A percentile compares a stretch with the other conserved stretches of the same genome.
These are phyloP conservation scores for Ovibos moschatus DNA, from an alignment of 2,113 vertebrate genomes.

Conservation along the genomic window DNA sequence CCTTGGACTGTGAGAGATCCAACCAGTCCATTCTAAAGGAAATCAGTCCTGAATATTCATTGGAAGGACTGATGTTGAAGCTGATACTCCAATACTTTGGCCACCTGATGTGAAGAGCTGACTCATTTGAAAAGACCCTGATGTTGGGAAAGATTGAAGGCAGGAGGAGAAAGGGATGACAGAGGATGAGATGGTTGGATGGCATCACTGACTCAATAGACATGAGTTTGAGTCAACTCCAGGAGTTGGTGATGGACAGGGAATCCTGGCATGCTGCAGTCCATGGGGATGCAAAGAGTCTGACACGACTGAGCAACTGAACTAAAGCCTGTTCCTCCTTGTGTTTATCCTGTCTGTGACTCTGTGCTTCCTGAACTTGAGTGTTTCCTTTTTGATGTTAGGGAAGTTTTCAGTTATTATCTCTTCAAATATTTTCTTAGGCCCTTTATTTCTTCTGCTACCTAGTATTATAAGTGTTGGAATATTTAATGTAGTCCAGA, in stretches of 20 bases:
- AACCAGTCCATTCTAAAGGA: neutral
- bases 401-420: neutral
- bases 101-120: neutral
- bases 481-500: neutral
- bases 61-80: neutral
- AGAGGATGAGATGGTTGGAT: neutral
- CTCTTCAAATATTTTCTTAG: neutral
- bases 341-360: neutral
- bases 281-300: neutral
- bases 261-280: neutral
- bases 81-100: neutral
- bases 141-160: neutral
- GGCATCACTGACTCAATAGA: neutral
- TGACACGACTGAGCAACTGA: neutral
- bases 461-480: neutral
- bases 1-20: neutral
- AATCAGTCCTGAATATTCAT: neutral
- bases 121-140: neutral
- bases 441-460: neutral
- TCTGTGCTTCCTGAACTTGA: neutral
- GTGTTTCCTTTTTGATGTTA: neutral
- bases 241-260: neutral
- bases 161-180: neutral
- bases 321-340: neutral
- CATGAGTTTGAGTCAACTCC: neutral